A percentile compares a stretch with the other conserved stretches of the same genome.
These are phyloP conservation scores for Polylopha cassiicola DNA, from an alignment of 2,888 invertebrate genomes.

Conservation along the genomic window DNA sequence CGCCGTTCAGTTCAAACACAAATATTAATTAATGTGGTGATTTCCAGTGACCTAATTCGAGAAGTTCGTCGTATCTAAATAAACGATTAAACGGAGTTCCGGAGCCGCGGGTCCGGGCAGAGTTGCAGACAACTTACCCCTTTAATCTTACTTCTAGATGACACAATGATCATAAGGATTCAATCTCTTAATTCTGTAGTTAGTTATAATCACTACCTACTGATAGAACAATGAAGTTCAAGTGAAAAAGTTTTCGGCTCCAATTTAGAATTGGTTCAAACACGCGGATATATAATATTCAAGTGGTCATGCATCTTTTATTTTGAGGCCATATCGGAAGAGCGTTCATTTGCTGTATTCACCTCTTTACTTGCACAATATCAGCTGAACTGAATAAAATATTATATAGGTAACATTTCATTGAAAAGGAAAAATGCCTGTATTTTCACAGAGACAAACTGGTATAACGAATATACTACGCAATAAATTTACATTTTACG, in stretches of 20 bases:
- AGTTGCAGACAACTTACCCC: conserved; percentile 11
- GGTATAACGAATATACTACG: conserved; percentile 4
- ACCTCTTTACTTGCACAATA: conserved; percentile 7
- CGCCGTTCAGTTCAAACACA: conserved; percentile 69
- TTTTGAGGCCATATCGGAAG: conserved; percentile 7
- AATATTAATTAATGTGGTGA: conserved; percentile 73
- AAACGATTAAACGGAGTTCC: conserved; percentile 66
- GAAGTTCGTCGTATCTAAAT: conserved; percentile 69
- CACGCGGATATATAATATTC: conserved; percentile 5
- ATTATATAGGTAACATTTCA: conserved; percentile 16
- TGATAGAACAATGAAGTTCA: too few species aligned
- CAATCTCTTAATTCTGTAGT: too few species aligned
- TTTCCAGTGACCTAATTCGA: conserved; percentile 69
- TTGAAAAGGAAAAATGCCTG: conserved; percentile 8
- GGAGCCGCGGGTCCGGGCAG: conserved; percentile 24
- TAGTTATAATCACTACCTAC: too few species aligned
- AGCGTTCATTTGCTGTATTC: conserved; percentile 3
- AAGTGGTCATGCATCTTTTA: conserved; percentile 1
- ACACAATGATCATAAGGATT: conserved; percentile 7
- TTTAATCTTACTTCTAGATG: not conserved
- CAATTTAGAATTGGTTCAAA: too few species aligned
- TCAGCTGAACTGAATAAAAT: conserved; percentile 14
- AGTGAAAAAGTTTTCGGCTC: too few species aligned
- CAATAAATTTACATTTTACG: conserved; percentile 12
- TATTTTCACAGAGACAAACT: not conserved